Evolutionary conservation across 2,797 vertebrate genomes (phyloP), one percentile per base, ranked within the genome.

Genomic region (Enteromius thamalakanensis): DNA sequence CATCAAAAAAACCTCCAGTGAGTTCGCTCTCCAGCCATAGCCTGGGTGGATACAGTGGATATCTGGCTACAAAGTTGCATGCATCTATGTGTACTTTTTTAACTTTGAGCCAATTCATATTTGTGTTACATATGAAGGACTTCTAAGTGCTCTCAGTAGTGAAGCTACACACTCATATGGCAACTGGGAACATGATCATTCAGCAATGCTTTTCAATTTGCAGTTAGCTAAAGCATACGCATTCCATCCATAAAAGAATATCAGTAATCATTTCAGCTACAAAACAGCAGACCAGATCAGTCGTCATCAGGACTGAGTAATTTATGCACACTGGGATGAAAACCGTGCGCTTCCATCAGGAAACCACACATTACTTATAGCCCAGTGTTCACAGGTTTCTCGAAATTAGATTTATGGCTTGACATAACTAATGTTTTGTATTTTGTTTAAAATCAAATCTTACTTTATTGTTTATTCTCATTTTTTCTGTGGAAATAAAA

Each of bases 181-280:
- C 91, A 91, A 93, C 92, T 92, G 86, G 87, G 91, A 6, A 77
- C 76, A 74, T 87, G 87, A 85, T 90, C 89, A 87, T 86, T 88
- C 86, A 58, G 72, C 82, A 86, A 82, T 78, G 69, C 79, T 70
- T 51, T 86, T 86, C 87, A 88, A 91, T 93, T 92, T 92, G 86
- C 76, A 76, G 85, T 82, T 53, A 82, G 75, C 55, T 70, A 40
- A 51, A 85, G 84, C 83, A 76, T 76, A 85, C 19, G 23, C 78
- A 81, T 64, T 3, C 64, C 65, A 85, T 72, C 62, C 67, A 65
- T 81, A 37, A 79, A 85, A 69, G 19, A 26, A 47, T 47, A 58
- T 47, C 51, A 68, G 64, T 69, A 19, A 76, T 40, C 64, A 55
- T 68, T 32, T 45, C 49, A 68, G 81, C 23, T n/a, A n/a, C 47